Evolutionary conservation across 1,140 invertebrate species (phyloP), one percentile per base, ranked within the genome.

Genomic region (Coelopa frigida): DNA sequence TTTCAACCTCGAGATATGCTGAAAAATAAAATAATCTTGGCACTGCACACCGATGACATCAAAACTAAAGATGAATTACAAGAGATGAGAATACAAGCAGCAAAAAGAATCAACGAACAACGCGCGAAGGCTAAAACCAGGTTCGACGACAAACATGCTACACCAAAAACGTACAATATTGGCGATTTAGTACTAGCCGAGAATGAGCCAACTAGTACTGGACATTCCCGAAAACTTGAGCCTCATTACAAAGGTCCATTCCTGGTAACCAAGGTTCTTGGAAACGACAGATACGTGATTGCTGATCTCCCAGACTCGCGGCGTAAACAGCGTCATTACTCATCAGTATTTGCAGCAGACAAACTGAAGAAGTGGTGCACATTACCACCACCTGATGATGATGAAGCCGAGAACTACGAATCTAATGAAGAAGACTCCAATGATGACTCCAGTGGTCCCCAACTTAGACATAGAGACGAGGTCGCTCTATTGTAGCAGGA

Each of bases 201-300:
- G 27, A 41, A 41, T 26, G 18, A 41, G 17, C 22, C 39, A 23
- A n/a, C n/a, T n/a, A n/a, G n/a, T n/a, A n/a, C n/a, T n/a, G n/a
- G n/a, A n/a, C n/a, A n/a, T n/a, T n/a, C n/a, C 8, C 20, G 14
- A 41, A 44, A 44, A 32, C 31, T 44, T 11, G 27, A 32, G 12
- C 42, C 42, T 3, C 27, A n/a, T 4, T 44, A 15, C 20, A 44
- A 44, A 14, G 42, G 42, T 10, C 24, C 27, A 8, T 44, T 44
- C 14, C 10, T 17, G 10, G 21, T 44, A 12, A 44, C 3, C 10
- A 44, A 44, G 24, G 42, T 44, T n/a, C 18, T 44, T 6, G 14
- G 14, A 8, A 32, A 35, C 10, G 42, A 44, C 22, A 26, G 42
- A 20, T 44, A 44, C 20, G 42, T 44, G 14, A 22, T 44, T 20